Evolutionary conservation across 2,888 invertebrate species (phyloP), one percentile per base, ranked within the genome.

Genomic region (Ennomos erosarius): DNA sequence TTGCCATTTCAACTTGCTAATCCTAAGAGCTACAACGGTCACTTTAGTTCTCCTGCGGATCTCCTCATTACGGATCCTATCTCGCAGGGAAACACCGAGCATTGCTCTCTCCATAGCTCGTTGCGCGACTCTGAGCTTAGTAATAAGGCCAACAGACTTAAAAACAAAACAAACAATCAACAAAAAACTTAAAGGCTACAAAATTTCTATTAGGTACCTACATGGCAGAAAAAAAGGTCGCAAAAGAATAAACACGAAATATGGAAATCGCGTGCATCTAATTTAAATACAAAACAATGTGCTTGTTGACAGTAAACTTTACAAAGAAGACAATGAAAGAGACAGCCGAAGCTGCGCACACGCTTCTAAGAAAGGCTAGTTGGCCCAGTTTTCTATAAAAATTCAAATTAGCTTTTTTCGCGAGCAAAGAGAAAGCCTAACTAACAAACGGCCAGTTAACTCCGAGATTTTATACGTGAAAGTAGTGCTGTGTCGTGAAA

Each of bases 321-420:
- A 50, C 46, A 64, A 60, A 45, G 43, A 55, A 44, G 37, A 36
- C 48, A 45, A 47, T 51, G 26, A 26, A 26, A 26, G 5, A 26
- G 26, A 34, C 34, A 34, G 26, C 12, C 53, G 73, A 76, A 70
- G 62, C 67, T 78, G 75, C 74, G 75, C 79, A 73, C 64, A 62
- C 70, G 69, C 62, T 88, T 88, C 89, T 72, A 71, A 82, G 89
- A 89, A 88, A 78, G 76, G 72, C 74, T 63, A 63, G 66, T 67
- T 87, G 86, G 81, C 85, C 88, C 85, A 89, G 82, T 88, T 89
- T 87, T 86, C 82, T 82, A 84, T 85, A 71, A 82, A 86, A 85
- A 92, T 92, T 90, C 85, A 92, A 92, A 92, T 90, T 74, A 87
- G 83, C 84, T 90, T 91, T 84, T 88, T 90, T 85, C 74, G 87